Conservation (phyloP, 2,113 vertebrate genomes). For the Leptosomus discolor region DNA sequence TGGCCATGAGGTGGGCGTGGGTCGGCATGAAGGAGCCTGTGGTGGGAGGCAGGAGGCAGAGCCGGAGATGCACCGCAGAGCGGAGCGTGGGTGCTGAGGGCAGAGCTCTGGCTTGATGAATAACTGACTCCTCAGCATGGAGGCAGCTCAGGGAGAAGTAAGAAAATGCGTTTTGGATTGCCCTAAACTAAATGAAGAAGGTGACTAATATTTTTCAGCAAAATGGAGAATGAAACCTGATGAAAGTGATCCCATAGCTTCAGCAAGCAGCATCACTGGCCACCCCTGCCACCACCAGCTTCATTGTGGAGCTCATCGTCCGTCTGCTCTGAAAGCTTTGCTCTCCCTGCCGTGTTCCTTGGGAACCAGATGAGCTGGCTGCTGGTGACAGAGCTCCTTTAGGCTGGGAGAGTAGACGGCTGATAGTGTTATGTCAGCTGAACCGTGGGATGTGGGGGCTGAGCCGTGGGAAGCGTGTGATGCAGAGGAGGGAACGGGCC, state of each 20-base stretch:
- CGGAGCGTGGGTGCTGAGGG: fast-evolving
- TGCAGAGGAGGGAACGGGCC: not conserved
- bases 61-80: not conserved
- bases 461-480: fast-evolving
- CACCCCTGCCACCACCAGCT: fast-evolving
- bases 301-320: not conserved
- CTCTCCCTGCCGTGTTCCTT: not conserved
- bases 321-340: not conserved
- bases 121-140: fast-evolving
- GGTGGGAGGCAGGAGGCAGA: not conserved
- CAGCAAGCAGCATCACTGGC: not conserved
- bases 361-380: not conserved
- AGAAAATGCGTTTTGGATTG: not conserved
- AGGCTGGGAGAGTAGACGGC: not conserved
- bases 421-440: fast-evolving
- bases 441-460: not conserved
- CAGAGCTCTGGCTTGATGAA: not conserved
- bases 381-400: not conserved
- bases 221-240: not conserved
- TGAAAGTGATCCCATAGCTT: fast-evolving
- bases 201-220: not conserved
- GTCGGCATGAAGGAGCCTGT: fast-evolving
- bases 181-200: not conserved
- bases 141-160: not conserved
- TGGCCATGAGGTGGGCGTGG: fast-evolving